Evolutionary conservation across 2,113 vertebrate species (phyloP), one percentile per base, ranked within the genome.

Genomic region (Syngnathus scovelli): DNA sequence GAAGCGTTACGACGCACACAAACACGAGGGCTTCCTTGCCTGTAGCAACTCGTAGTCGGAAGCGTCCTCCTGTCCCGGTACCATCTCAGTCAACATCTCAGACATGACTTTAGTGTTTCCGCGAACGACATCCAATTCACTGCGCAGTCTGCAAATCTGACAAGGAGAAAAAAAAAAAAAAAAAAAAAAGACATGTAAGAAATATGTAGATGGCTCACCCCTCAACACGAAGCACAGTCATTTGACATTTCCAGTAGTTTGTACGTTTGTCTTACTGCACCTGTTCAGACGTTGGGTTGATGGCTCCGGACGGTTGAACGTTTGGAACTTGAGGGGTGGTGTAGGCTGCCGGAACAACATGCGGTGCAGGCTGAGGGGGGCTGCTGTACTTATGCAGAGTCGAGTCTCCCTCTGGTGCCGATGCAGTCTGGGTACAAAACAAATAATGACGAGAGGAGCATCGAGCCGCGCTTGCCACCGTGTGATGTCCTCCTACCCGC

Each of bases 101-200:
- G 97, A 99, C 97, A 99, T 99, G 81, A 99, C 97, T 78, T 99
- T 98, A 1, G 95, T 94, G 86, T 99, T 99, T 70, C 97, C 96
- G 66, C 96, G 95, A 64, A 99, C 97, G 39, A 99, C 88, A 56
- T 98, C 97, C 78, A 99, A 86, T 67, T 99, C 97, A 4, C 95
- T 98, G 81, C 95, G 94, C 82, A 99, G 93, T 70, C 93, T 92
- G 78, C 93, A 93, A 68, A 99, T 94, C 97, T 99, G 76, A 27
- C 36, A 60, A 2, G 5, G n/a, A 60, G 7, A 37, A 10, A 1
- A 41, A 43, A 43, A 43, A 43, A 43, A 41, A 41, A 41, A 11
- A 11, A 41, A 41, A 41, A 41, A 41, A 46, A 46, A 33, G 2
- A 33, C 27, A 33, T 33, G 27, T 33, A 33, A 33, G 3, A 33